Evolutionary conservation across 2,888 invertebrate genomes (phyloP).

Genomic region (Trachelus troglodyta): DNA sequence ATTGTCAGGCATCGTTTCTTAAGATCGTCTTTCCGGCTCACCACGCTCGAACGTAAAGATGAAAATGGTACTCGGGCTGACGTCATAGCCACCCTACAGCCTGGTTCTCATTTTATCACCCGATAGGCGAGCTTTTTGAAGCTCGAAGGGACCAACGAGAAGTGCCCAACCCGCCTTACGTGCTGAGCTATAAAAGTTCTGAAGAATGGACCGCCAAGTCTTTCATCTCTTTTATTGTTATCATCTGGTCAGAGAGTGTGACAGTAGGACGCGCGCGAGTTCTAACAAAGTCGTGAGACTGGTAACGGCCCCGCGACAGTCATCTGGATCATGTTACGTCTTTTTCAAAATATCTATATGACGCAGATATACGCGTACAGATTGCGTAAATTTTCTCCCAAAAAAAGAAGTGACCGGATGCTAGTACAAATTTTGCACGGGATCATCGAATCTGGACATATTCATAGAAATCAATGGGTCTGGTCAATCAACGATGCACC

Average conservation of each 20-base stretch:
- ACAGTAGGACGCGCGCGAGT: background rate
- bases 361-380: background rate
- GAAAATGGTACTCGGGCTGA: background rate
- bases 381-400: background rate
- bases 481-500: background rate
- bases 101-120: conserved; percentile 43
- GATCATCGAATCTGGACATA: background rate
- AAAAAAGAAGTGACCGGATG: no score
- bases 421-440: background rate
- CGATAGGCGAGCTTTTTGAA: conserved; percentile 34
- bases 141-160: conserved; percentile 32
- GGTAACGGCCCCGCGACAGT: background rate
- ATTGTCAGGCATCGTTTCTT: background rate
- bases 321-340: background rate
- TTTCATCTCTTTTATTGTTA: conserved; percentile 7
- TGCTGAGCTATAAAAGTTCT: conserved; percentile 44
- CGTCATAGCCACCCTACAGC: background rate
- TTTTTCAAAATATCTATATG: background rate
- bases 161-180: conserved; percentile 20
- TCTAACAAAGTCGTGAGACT: background rate
- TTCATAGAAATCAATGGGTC: background rate
- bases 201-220: conserved; percentile 19
- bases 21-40: background rate
- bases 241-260: conserved; percentile 4
- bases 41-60: background rate